These are phyloP conservation scores for Leptodactylus fuscus DNA, from an alignment of 2,113 vertebrate genomes.

Conservation along the genomic window DNA sequence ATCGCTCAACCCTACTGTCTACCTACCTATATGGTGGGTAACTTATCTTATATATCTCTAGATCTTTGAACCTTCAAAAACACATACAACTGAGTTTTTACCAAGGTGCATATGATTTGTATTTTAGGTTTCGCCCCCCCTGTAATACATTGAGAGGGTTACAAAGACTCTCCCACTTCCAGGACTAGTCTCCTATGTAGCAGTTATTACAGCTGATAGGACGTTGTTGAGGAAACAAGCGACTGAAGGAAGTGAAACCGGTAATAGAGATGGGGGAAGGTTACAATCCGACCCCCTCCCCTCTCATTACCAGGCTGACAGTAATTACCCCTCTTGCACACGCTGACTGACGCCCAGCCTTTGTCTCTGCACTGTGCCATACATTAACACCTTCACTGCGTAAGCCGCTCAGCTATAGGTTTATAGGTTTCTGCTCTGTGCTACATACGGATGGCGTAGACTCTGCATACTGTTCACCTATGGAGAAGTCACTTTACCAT, in stretches of 20 bases:
- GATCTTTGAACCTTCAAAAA: too few species aligned
- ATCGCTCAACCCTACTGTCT: too few species aligned
- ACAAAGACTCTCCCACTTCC: background rate
- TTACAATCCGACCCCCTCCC: constrained; percentile 44
- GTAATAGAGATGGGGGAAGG: constrained; percentile 52
- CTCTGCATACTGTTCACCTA: too few species aligned
- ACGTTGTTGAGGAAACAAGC: constrained; percentile 54
- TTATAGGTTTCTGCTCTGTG: too few species aligned
- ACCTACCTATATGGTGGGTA: too few species aligned
- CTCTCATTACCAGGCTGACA: constrained; percentile 57
- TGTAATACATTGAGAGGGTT: background rate
- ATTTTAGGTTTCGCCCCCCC: background rate
- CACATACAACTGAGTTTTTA: too few species aligned
- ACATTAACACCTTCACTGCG: constrained; percentile 45
- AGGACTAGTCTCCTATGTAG: constrained; percentile 29
- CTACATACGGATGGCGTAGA: too few species aligned
- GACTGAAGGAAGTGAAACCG: constrained; percentile 46
- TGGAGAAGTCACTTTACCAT: background rate
- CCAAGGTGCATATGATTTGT: background rate
- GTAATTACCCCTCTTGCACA: constrained; percentile 55
- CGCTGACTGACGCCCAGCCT: constrained; percentile 43
- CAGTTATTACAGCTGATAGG: constrained; percentile 49
- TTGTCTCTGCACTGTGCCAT: constrained; percentile 40
- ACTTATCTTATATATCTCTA: too few species aligned
- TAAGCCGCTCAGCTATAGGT: background rate